These are phyloP conservation scores for Diorhabda sublineata DNA, from an alignment of 1,140 invertebrate genomes.

Conservation along the genomic window DNA sequence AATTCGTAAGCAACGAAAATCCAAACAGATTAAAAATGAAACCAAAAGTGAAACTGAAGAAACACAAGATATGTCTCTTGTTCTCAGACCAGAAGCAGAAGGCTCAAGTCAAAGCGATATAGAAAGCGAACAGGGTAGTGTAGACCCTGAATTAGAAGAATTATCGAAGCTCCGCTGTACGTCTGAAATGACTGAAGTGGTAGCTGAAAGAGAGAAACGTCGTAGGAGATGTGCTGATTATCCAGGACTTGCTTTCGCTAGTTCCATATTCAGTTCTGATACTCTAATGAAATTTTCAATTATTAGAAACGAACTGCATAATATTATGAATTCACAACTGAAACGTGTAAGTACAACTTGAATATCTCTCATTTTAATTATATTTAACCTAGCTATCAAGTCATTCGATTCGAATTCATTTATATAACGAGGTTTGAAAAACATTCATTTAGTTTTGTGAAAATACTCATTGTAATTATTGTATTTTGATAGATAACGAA, in stretches of 20 bases:
- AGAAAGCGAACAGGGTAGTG: conserved; percentile 50
- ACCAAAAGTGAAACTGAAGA: conserved; percentile 15
- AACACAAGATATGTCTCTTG: conserved; percentile 48
- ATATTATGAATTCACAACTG: conserved; percentile 93
- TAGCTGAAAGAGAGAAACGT: conserved; percentile 77
- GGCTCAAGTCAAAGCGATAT: conserved; percentile 52
- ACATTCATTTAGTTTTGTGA: too few relatives aligned
- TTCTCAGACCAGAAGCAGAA: conserved; percentile 51
- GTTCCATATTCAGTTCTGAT: conserved; percentile 91
- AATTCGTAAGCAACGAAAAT: conserved; percentile 31
- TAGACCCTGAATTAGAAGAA: conserved; percentile 73
- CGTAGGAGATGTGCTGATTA: conserved; percentile 81
- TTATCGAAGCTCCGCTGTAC: conserved; percentile 78
- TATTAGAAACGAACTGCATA: conserved; percentile 94
- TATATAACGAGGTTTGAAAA: too few relatives aligned
- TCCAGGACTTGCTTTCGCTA: conserved; percentile 78
- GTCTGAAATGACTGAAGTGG: conserved; percentile 80
- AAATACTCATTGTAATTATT: too few relatives aligned
- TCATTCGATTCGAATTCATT: too few relatives aligned
- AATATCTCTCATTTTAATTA: too few relatives aligned
- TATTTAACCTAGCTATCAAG: too few relatives aligned
- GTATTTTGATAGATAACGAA: too few relatives aligned
- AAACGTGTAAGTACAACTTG: conserved; percentile 78
- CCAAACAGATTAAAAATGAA: conserved; percentile 22
- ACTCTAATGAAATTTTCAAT: conserved; percentile 97